A percentile compares a stretch with the other conserved stretches of the same genome.
phyloP scores from a whole-genome alignment of 2,797 vertebrate species.

The Gadopsis bispinosus region DNA sequence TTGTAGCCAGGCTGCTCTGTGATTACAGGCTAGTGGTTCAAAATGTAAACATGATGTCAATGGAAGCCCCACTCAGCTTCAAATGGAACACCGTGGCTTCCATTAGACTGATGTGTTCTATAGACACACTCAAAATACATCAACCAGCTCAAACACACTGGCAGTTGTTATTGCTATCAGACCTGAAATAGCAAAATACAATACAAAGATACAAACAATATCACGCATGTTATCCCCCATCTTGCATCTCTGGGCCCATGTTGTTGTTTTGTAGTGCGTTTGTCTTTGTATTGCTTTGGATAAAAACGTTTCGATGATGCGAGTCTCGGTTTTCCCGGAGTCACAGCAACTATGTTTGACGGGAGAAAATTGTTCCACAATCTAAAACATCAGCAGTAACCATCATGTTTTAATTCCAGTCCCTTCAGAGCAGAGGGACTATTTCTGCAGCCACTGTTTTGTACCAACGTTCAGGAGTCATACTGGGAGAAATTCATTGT shows the following conservation, averaged over 20 bases:
- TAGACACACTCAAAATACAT: conserved; percentile 31
- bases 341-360: not conserved
- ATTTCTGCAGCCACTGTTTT: conserved; percentile 17
- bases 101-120: conserved; percentile 72
- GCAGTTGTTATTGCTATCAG: conserved; percentile 14
- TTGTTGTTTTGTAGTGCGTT: not conserved
- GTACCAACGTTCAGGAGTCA: conserved; percentile 7
- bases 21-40: conserved; percentile 75
- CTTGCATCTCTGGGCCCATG: not conserved
- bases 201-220: conserved; percentile 3
- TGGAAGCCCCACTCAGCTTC: conserved; percentile 54
- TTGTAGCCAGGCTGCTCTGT: conserved; percentile 62
- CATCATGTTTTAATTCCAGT: not conserved
- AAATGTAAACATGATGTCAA: conserved; percentile 79
- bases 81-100: conserved; percentile 61
- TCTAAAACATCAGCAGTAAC: not conserved
- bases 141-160: conserved; percentile 29
- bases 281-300: not conserved
- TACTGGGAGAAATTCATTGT: conserved; percentile 22
- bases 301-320: not conserved
- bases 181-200: conserved; percentile 10
- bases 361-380: not conserved
- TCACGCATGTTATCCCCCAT: not conserved
- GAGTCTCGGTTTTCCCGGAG: not conserved
- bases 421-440: not conserved